Evolutionary conservation across 2,797 vertebrate genomes (phyloP), one percentile per base, ranked within the genome.

Genomic region (Eulemur albifrons): DNA sequence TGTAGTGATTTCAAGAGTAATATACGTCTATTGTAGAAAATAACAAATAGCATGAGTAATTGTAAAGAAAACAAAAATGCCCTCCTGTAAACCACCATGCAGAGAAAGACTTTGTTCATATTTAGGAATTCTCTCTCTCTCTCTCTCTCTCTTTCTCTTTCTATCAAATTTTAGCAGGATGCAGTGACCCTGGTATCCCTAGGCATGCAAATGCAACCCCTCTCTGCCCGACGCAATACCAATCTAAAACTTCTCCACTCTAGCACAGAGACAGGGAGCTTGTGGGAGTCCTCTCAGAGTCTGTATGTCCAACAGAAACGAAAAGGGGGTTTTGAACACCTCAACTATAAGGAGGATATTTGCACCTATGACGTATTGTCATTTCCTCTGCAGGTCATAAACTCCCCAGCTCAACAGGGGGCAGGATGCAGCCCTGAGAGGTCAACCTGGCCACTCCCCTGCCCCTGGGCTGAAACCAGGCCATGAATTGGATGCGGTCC

Each of bases 1-100:
- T 70, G 45, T 27, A 57, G 52, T 54, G 92, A 93, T 50, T 54
- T 95, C 67, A 85, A 72, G 86, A 90, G 67, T 23, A 48, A 59
- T 70, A n/a, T 72, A n/a, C 48, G 30, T 75, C 67, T 54, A 50
- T 27, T 63, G 45, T 18, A 8, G 5, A 80, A 80, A 86, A 70
- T 50, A 45, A 88, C 90, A 83, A 85, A 50, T 18, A 32, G 69
- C 48, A 14, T 17, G 43, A 61, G 52, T 30, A 59, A 84, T 45
- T 84, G 63, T 61, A 50, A 48, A 92, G 73, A 13, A 61, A 82
- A n/a, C 65, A 57, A n/a, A 61, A 86, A 25, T 52, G 2, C 5
- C 12, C 11, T 54, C 75, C 38, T n/a, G 25, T 30, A 50, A 82
- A 45, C n/a, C 50, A 35, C 1, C 11, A 13, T 0, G 0, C 18